Percentiles rank a stretch among this genome's conserved stretches.
These are phyloP conservation scores for Drosophila emarginata DNA, from an alignment of 2,888 invertebrate genomes.

Conservation along the genomic window DNA sequence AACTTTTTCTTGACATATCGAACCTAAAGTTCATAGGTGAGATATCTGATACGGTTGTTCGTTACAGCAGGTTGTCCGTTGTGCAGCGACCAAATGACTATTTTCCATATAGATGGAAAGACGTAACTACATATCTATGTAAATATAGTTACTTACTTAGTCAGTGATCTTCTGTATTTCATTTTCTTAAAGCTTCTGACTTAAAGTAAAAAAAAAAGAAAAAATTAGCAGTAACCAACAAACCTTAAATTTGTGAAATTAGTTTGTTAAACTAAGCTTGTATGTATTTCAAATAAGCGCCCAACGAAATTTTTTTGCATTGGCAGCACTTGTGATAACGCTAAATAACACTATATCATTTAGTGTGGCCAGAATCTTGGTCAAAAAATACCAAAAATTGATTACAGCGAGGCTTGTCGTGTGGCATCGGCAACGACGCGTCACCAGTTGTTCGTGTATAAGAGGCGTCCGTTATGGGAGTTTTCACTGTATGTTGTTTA, in stretches of 20 bases:
- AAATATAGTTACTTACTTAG: no score
- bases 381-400: no score
- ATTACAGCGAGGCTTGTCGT: no score
- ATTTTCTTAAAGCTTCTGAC: no score
- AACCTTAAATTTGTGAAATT: not conserved
- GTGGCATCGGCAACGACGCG: no score
- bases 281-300: constrained; percentile 2
- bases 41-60: not conserved
- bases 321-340: constrained; percentile 3
- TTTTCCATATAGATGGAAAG: no score
- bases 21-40: not conserved
- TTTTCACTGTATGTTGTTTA: not conserved
- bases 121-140: no score
- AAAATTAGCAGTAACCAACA: not conserved
- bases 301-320: not conserved
- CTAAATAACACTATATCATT: not conserved
- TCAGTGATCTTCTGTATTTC: no score
- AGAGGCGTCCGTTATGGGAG: no score
- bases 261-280: not conserved
- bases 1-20: not conserved
- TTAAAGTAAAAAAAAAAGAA: no score
- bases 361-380: not conserved
- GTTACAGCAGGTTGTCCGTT: no score
- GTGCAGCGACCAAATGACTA: not conserved
- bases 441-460: no score